phyloP scores from a whole-genome alignment of 2,888 invertebrate genomes.

The Limnephilus marmoratus region DNA sequence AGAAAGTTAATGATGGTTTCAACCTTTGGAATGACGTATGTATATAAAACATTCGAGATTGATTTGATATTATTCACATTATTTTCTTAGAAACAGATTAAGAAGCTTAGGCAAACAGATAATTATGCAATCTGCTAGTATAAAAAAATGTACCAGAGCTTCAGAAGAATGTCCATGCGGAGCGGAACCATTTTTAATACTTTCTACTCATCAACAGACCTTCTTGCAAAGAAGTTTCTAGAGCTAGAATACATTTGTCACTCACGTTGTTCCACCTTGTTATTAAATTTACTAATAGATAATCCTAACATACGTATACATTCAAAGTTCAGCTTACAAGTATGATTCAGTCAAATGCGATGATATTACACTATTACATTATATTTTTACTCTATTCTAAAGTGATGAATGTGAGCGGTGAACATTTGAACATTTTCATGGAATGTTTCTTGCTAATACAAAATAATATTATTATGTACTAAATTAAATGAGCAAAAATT shows the following conservation, averaged over 20 bases:
- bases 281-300: neutral
- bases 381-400: neutral
- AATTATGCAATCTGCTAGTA: neutral
- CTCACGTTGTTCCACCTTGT: neutral
- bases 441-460: slow-evolving; percentile 36
- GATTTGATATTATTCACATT: neutral
- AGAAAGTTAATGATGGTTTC: neutral
- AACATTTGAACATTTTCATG: slow-evolving; percentile 10
- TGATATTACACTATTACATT: neutral
- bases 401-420: slow-evolving; percentile 15
- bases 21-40: neutral
- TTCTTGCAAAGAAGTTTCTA: neutral
- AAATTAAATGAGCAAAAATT: slow-evolving; percentile 40
- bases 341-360: slow-evolving; percentile 32
- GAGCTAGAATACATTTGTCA: neutral
- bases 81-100: no score
- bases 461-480: neutral
- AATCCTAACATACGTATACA: slow-evolving; percentile 10
- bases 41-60: neutral
- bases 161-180: neutral
- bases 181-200: neutral
- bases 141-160: neutral
- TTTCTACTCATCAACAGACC: neutral
- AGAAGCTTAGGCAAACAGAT: no score
- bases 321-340: slow-evolving; percentile 19